Evolutionary conservation across 2,888 invertebrate species (phyloP), one percentile per base, ranked within the genome.

Genomic region (Torymus texanus): DNA sequence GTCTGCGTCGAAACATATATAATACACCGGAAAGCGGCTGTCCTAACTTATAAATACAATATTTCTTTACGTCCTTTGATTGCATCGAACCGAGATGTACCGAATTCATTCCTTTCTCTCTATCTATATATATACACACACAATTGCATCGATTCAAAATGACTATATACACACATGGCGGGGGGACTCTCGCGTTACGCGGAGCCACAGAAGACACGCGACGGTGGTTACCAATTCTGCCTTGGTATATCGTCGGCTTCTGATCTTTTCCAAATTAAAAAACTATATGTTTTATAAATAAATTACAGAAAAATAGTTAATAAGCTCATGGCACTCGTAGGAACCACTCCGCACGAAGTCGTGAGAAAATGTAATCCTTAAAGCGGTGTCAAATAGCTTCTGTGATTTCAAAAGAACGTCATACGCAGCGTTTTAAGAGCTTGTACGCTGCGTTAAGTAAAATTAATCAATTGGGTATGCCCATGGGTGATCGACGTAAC

Each of bases 401-500:
- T 29, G 2, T 29, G 29, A 29, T 29, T 29, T 29, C 29, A 29
- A 2, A 29, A 29, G 2, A 29, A 29, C 29, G 4, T 21, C 3
- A 3, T 29, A 29, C 5, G 2, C 4, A 5, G 29, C 29, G 29
- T 29, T 4, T 29, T 29, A 5, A 29, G 29, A 29, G 29, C 29
- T 29, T 29, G 29, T 3, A 29, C 29, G 29, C 4, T 2, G 29
- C 5, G 29, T 5, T 5, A 5, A 29, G 4, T 29, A 3, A 29
- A 29, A 29, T 85, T 88, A 93, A 83, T 94, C 94, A 82, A 95
- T 93, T 14, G 91, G 89, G 82, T 94, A 91, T 63, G 95, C 94
- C 95, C 95, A 97, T 0, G 96, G 95, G 88, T 97, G 97, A 18
- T 94, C 92, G 85, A 96, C 92, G 87, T 94, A 93, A 5, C 97